Conservation (phyloP, 2,888 invertebrate genomes). For the Euproctis similis region DNA sequence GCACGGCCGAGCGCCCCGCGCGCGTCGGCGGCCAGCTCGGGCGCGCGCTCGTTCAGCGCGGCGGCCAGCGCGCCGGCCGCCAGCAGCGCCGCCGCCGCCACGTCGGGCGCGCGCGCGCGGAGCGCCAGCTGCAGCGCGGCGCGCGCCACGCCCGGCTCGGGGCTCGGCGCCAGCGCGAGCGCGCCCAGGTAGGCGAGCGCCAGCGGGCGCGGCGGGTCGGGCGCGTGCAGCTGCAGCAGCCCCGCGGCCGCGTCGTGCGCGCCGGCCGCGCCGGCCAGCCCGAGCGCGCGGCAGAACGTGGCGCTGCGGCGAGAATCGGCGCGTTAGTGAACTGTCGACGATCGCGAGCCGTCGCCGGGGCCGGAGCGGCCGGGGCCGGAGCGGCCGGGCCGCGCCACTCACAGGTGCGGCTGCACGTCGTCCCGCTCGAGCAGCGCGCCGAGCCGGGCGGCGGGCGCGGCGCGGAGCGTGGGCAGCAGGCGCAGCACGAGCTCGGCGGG, state of each 20-base stretch:
- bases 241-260: slow-evolving; percentile 32
- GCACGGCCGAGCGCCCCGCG: not conserved
- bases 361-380: not conserved
- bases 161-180: slow-evolving; percentile 20
- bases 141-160: slow-evolving; percentile 11
- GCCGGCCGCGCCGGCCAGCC: slow-evolving; percentile 30
- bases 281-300: slow-evolving; percentile 33
- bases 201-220: slow-evolving; percentile 20
- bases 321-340: not conserved
- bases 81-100: slow-evolving; percentile 23
- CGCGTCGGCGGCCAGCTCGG: not conserved
- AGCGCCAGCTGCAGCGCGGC: slow-evolving; percentile 29
- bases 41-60: slow-evolving; percentile 1
- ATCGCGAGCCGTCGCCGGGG: not conserved
- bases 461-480: slow-evolving; percentile 26
- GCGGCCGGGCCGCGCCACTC: not conserved
- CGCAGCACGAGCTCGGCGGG: slow-evolving; percentile 14
- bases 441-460: slow-evolving; percentile 9
- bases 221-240: slow-evolving; percentile 30
- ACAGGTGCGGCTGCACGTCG: slow-evolving; percentile 7
- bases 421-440: slow-evolving; percentile 6
- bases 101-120: slow-evolving; percentile 14
- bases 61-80: slow-evolving; percentile 23
- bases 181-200: slow-evolving; percentile 27
- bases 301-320: slow-evolving; percentile 8